Conservation (phyloP, 2,888 invertebrate species). For the Tortricodes alternella region DNA sequence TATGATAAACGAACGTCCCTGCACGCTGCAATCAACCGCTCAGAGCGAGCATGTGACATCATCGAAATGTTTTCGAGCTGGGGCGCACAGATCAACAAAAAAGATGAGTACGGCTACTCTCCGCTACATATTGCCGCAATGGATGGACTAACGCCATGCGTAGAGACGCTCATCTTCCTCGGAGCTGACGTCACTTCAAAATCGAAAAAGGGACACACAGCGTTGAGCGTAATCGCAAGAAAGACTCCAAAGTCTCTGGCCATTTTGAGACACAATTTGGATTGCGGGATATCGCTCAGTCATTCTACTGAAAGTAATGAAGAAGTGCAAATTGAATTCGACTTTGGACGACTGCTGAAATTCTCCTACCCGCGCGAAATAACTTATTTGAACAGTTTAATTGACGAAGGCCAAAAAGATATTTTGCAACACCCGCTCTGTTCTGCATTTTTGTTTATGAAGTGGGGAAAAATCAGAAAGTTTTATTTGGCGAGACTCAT, state of each 20-base stretch:
- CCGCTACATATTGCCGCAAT: constrained; percentile 92
- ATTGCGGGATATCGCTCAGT: constrained; percentile 89
- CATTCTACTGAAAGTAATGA: constrained; percentile 89
- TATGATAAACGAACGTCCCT: constrained; percentile 90
- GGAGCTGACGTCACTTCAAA: constrained; percentile 94
- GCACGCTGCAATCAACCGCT: constrained; percentile 91
- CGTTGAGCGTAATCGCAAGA: constrained; percentile 91
- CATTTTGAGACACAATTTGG: constrained; percentile 90
- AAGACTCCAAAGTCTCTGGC: constrained; percentile 93
- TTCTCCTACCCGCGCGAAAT: constrained; percentile 93
- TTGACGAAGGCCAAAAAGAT: constrained; percentile 94
- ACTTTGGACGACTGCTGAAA: constrained; percentile 90
- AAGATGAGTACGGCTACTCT: constrained; percentile 93
- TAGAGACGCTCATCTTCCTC: constrained; percentile 90
- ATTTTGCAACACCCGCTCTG: constrained; percentile 93
- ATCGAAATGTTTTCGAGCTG: constrained; percentile 89
- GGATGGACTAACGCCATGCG: constrained; percentile 92
- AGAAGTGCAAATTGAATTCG: constrained; percentile 91
- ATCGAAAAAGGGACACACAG: constrained; percentile 93
- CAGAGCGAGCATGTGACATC: constrained; percentile 90
- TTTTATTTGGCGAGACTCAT: constrained; percentile 92
- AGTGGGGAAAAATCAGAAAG: constrained; percentile 95
- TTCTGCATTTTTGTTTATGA: constrained; percentile 93
- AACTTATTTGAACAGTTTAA: constrained; percentile 92
- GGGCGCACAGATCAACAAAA: constrained; percentile 91